A percentile compares a stretch with the other conserved stretches of the same genome.
These are phyloP conservation scores for Dinomys branickii DNA, from an alignment of 2,113 vertebrate species.

Conservation along the genomic window DNA sequence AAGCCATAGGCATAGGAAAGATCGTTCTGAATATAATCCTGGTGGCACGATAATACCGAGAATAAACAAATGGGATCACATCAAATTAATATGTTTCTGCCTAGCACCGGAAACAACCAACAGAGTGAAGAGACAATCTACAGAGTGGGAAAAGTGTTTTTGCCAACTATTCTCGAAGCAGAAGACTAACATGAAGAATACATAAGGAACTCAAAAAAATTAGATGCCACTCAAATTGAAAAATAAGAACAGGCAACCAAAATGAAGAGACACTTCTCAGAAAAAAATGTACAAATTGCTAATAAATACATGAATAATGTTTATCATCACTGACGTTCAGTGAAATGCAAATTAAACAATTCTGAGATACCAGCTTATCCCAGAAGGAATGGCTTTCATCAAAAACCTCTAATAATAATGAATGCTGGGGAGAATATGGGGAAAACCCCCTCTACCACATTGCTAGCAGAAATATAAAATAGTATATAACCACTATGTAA, in stretches of 20 bases:
- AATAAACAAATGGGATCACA: background rate
- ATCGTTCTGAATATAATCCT: background rate
- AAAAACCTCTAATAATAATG: background rate
- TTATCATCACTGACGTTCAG: background rate
- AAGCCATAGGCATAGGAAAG: background rate
- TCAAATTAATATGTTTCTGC: background rate
- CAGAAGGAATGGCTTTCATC: background rate
- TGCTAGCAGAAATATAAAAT: background rate
- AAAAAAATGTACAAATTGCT: background rate
- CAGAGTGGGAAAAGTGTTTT: background rate
- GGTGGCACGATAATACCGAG: background rate
- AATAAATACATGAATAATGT: background rate
- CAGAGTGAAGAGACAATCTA: background rate
- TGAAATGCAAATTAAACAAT: background rate
- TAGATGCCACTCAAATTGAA: background rate
- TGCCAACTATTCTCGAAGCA: background rate
- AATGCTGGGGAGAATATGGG: background rate
- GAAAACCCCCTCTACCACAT: background rate
- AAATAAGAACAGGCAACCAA: background rate
- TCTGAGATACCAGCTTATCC: background rate
- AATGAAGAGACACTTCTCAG: background rate
- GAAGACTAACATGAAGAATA: background rate
- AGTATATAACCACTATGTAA: no score
- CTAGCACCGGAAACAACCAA: background rate
- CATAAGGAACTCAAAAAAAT: background rate